These are phyloP conservation scores for Drosophila rubida DNA, from an alignment of 2,888 invertebrate genomes.

Conservation along the genomic window DNA sequence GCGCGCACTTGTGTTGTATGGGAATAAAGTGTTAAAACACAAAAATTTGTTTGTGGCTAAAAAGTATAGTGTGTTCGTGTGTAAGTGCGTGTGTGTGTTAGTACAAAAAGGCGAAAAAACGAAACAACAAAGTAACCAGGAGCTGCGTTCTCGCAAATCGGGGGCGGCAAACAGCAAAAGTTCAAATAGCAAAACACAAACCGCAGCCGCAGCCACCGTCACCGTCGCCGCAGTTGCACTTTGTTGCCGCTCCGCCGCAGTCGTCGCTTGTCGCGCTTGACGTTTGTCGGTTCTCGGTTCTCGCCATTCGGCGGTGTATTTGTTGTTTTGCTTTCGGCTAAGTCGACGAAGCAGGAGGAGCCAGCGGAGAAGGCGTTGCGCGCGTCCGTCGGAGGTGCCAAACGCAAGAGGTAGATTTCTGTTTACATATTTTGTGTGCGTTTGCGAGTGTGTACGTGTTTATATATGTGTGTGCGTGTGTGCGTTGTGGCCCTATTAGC, in stretches of 20 bases:
- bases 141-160: constrained; percentile 38
- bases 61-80: constrained; percentile 24
- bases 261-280: constrained; percentile 13
- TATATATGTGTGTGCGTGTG: constrained; percentile 19
- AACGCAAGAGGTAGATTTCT: constrained; percentile 64
- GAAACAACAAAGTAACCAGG: constrained; percentile 37
- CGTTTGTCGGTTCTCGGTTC: constrained; percentile 39
- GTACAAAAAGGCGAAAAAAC: constrained; percentile 40
- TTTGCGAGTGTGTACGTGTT: constrained; percentile 11
- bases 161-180: constrained; percentile 55
- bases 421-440: constrained; percentile 38
- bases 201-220: constrained; percentile 33
- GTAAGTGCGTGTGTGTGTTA: constrained; percentile 58
- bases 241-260: constrained; percentile 4
- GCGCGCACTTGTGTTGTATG: constrained; percentile 36
- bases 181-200: constrained; percentile 48
- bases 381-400: constrained; percentile 59
- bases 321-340: constrained; percentile 34
- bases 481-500: constrained; percentile 37
- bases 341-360: constrained; percentile 22
- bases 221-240: constrained; percentile 16
- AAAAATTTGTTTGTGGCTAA: constrained; percentile 45
- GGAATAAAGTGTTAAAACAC: constrained; percentile 45
- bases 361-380: constrained; percentile 27
- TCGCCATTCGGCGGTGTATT: constrained; percentile 26